Conservation (phyloP, 92 coral and sea anemone species). For the Nematostella vectensis region DNA sequence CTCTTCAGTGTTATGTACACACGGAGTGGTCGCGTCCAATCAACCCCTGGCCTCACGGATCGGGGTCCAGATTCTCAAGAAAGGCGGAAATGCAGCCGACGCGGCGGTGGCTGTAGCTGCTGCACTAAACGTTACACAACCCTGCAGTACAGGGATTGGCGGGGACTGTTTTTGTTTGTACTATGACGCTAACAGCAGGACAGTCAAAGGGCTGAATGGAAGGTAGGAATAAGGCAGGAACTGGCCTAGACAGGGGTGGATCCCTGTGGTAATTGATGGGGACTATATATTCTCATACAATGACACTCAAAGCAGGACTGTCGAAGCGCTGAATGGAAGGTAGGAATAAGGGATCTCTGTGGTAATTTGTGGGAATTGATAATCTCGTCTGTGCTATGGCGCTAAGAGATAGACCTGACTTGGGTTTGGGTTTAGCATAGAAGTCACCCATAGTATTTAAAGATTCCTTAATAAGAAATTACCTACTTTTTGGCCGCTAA, state of each 20-base stretch:
- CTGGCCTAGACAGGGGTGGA: not conserved
- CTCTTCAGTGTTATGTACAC: slow-evolving; percentile 71
- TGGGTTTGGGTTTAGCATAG: too few species aligned
- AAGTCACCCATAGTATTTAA: too few species aligned
- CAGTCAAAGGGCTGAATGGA: slow-evolving; percentile 84
- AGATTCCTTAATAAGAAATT: too few species aligned
- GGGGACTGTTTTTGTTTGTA: slow-evolving; percentile 94
- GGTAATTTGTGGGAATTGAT: too few species aligned
- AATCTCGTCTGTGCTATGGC: too few species aligned
- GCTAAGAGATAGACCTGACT: too few species aligned
- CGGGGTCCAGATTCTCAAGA: slow-evolving; percentile 63
- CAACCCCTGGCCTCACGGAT: slow-evolving; percentile 85
- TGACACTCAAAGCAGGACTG: not conserved
- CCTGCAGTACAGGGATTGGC: slow-evolving; percentile 90
- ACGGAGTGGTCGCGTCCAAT: slow-evolving; percentile 82
- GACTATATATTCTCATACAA: not conserved
- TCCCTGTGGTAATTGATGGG: not conserved
- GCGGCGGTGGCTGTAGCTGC: slow-evolving; percentile 98
- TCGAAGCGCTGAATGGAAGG: too few species aligned
- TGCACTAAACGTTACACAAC: slow-evolving; percentile 82
- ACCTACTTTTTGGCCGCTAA: too few species aligned
- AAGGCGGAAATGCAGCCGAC: slow-evolving; percentile 97
- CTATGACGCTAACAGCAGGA: slow-evolving; percentile 63
- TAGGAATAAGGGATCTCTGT: too few species aligned
- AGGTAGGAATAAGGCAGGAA: slow-evolving; percentile 35